Conservation (phyloP, 2,113 vertebrate genomes). For the Eubucco bourcierii region DNA sequence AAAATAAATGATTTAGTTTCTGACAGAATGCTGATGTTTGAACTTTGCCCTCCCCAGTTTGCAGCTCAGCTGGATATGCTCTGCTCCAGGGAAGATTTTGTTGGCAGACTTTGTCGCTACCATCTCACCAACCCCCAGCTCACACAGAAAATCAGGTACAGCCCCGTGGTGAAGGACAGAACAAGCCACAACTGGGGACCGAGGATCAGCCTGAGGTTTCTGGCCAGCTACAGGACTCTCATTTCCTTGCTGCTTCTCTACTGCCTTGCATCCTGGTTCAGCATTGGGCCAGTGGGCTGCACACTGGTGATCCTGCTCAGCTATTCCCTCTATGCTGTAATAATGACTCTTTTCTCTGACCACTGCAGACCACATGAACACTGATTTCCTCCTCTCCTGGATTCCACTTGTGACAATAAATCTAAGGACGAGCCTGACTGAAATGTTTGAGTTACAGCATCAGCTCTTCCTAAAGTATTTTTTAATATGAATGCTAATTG, state of each 20-base stretch:
- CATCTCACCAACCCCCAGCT: conserved; percentile 73
- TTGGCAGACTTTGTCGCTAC: conserved; percentile 85
- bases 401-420: background rate
- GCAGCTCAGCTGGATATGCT: conserved; percentile 81
- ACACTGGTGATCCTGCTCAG: conserved; percentile 74
- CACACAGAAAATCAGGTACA: conserved; percentile 38
- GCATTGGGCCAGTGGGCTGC: conserved; percentile 78
- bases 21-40: background rate
- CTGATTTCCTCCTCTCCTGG: conserved; percentile 26
- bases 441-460: background rate
- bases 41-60: conserved; percentile 74
- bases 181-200: conserved; percentile 42
- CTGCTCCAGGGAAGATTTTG: conserved; percentile 84
- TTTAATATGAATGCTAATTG: conserved; percentile 17
- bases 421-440: background rate
- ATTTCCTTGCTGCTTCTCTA: conserved; percentile 79
- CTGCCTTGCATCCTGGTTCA: conserved; percentile 77
- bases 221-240: conserved; percentile 90
- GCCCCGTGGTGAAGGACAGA: conserved; percentile 54
- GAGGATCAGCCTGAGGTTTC: conserved; percentile 85
- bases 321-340: conserved; percentile 79
- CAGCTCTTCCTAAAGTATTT: conserved; percentile 1
- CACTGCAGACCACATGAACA: conserved; percentile 79
- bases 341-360: conserved; percentile 78
- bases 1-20: background rate